phyloP scores from a whole-genome alignment of 2,113 vertebrate species.

The Peromyscus maniculatus region DNA sequence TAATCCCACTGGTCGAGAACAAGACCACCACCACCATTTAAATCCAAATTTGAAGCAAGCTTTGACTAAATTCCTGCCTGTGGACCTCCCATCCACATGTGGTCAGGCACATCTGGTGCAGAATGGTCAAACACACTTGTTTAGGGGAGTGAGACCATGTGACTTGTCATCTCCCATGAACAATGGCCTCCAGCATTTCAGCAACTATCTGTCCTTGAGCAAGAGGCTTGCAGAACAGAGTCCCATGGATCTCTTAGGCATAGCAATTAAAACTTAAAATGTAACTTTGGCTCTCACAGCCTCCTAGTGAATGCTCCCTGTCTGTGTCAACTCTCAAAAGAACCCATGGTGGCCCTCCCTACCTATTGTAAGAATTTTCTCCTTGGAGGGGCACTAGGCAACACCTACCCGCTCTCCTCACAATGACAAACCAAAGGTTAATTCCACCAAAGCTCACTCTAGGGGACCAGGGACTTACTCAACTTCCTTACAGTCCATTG shows the following conservation, averaged over 20 bases:
- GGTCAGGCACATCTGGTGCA: too few relatives aligned
- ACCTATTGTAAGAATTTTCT: background rate
- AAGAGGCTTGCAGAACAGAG: too few relatives aligned
- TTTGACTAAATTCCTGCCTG: background rate
- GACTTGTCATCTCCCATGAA: too few relatives aligned
- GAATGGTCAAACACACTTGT: too few relatives aligned
- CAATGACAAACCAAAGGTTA: background rate
- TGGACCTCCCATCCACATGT: too few relatives aligned
- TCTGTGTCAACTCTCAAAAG: background rate
- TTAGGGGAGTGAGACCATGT: too few relatives aligned
- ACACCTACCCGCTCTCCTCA: background rate
- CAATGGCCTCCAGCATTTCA: too few relatives aligned
- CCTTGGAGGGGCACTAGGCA: background rate
- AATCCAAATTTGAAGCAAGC: background rate
- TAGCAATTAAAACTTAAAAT: too few relatives aligned
- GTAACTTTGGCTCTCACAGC: background rate
- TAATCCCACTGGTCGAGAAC: background rate
- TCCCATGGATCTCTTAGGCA: too few relatives aligned
- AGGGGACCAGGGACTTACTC: background rate
- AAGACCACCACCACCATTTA: background rate
- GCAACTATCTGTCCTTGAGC: too few relatives aligned
- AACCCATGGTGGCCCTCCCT: background rate
- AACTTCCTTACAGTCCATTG: background rate
- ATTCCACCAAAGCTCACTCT: background rate
- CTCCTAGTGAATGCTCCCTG: background rate